Base-by-base conservation (phyloP, 2,113 vertebrate species). In the Tachycineta bicolor region DNA sequence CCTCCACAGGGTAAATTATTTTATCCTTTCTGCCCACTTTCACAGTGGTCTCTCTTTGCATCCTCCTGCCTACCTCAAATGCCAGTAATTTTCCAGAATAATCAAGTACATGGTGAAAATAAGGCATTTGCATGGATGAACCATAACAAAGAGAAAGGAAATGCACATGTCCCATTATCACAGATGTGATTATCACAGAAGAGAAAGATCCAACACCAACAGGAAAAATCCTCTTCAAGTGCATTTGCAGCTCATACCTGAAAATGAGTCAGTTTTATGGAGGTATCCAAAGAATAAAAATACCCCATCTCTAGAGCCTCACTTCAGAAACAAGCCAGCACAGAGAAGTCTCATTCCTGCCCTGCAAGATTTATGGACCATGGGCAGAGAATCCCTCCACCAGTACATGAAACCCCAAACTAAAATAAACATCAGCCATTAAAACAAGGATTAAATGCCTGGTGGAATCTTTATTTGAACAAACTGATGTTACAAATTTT, bases 391-490 rank as follows among this genome's bases (percentile, higher is more conserved):
- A 95, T 88, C 81, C 37, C 53, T 89, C 88, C 64, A n/a, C 1
- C 21, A 96, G 86, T n/a, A 78, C 77, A 92, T 21, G 79, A 97
- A 97, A 94, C 73, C 55, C 90, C 73, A 20, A 95, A 97, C 82
- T 97, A 95, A 97, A 97, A 96, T 93, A 97, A 97, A 96, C 96
- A 96, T 53, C 77, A 65, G 78, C 81, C 96, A 92, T 95, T 96
- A 94, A 91, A 96, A 75, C 77, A 74, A 80, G 94, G 83, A 96
- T 96, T 94, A 96, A 96, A 89, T 91, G 90, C 91, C 64, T 24
- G 59, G 70, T 87, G 83, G 93, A 94, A 74, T 93, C 93, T 95
- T 95, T 78, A 83, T 81, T 92, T 95, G 94, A 96, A 95, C 90
- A 92, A 95, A 95, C 39, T 47, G 93, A 95, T 94, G 90, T 77